phyloP scores from a whole-genome alignment of 2,888 invertebrate genomes.

The Cryptocephalus moraei region DNA sequence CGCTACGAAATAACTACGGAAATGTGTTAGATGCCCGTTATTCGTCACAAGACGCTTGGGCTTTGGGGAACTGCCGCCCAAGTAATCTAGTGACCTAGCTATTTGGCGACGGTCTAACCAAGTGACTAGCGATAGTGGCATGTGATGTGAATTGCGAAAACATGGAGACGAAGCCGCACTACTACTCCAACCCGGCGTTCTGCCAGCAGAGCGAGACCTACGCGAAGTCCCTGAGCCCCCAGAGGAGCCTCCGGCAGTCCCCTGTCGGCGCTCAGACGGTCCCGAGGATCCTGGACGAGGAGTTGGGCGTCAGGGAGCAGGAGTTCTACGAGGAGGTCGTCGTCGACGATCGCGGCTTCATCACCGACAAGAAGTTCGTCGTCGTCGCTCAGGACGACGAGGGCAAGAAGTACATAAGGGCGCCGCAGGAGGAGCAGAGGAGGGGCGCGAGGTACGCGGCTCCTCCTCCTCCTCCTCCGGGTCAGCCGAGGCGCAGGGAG shows the following conservation, averaged over 20 bases:
- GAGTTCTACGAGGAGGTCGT: slow-evolving; percentile 38
- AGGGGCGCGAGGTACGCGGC: slow-evolving; percentile 42
- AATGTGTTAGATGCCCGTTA: too few species aligned
- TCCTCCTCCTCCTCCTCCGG: slow-evolving; percentile 29
- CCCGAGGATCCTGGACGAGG: slow-evolving; percentile 20
- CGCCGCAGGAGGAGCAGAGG: slow-evolving; percentile 31
- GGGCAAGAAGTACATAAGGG: slow-evolving; percentile 13
- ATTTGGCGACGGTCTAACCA: too few species aligned
- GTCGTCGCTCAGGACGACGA: slow-evolving; percentile 33
- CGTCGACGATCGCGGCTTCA: slow-evolving; percentile 32
- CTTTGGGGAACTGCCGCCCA: too few species aligned
- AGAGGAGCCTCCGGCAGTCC: slow-evolving; percentile 26
- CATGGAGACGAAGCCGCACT: slow-evolving; percentile 37
- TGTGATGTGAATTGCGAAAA: too few species aligned
- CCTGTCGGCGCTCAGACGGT: slow-evolving; percentile 35
- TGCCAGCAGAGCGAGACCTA: slow-evolving; percentile 63
- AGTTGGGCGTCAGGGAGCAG: slow-evolving; percentile 29
- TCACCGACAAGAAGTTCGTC: slow-evolving; percentile 33
- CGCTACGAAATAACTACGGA: too few species aligned
- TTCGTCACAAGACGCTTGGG: too few species aligned
- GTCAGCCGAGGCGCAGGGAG: slow-evolving; percentile 2
- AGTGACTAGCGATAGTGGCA: too few species aligned
- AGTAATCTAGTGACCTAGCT: too few species aligned
- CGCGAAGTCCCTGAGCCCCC: slow-evolving; percentile 20
- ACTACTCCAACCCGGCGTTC: slow-evolving; percentile 72